These are phyloP conservation scores for Thaumatotibia leucotreta DNA, from an alignment of 1,140 invertebrate genomes.

Conservation along the genomic window DNA sequence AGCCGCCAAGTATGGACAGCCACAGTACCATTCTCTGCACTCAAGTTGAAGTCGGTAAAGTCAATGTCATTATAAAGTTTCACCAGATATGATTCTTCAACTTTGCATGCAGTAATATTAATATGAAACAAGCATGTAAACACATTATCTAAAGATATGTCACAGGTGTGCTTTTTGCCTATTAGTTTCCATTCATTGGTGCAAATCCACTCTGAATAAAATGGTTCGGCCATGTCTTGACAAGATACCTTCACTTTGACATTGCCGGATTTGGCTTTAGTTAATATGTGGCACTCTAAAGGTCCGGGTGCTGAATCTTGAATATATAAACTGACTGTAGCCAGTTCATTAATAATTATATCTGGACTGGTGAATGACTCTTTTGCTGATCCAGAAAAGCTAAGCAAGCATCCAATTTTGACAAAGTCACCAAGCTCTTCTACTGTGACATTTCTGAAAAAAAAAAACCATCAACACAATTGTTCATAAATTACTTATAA, in stretches of 20 bases:
- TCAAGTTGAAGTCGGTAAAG: neutral
- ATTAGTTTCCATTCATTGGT: neutral
- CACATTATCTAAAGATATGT: neutral
- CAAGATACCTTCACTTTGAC: neutral
- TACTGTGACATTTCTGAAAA: too few relatives aligned
- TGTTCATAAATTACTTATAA: too few relatives aligned
- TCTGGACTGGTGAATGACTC: too few relatives aligned
- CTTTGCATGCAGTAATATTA: neutral
- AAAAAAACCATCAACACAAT: too few relatives aligned
- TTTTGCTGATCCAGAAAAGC: neutral
- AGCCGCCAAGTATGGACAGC: neutral
- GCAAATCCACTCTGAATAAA: neutral
- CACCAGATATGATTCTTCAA: neutral
- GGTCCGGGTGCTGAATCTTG: too few relatives aligned
- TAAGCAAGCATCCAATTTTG: too few relatives aligned
- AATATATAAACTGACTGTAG: too few relatives aligned
- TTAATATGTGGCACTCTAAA: too few relatives aligned
- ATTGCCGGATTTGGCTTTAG: too few relatives aligned
- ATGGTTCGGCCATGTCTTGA: neutral
- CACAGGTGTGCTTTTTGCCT: neutral
- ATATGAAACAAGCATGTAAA: neutral
- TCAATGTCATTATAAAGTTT: neutral
- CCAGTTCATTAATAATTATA: too few relatives aligned
- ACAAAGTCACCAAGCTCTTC: too few relatives aligned
- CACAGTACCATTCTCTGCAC: neutral